Base-by-base conservation (phyloP, 1,140 invertebrate genomes). In the Eriocheir sinensis region DNA sequence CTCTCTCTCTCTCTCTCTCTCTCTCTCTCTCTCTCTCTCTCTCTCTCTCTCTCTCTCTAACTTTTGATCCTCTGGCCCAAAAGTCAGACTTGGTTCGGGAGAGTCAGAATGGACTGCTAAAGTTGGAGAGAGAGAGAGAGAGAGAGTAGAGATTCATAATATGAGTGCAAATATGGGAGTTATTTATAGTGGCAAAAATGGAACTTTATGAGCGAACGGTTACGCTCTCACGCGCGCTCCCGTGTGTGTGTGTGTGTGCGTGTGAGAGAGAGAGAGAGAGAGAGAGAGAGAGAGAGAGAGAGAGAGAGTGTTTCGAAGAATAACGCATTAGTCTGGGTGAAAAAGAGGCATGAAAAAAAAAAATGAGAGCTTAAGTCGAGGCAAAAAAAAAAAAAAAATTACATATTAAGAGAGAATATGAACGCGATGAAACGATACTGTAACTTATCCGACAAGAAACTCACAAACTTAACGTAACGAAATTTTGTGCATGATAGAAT, bases 21-120 rank as follows among this genome's bases (percentile, higher is more conserved):
- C 60, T 72, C 60, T 72, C 60, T 72, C 60, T 72, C 60, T 72
- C 60, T 72, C 60, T 72, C 60, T 72, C 60, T 72, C 60, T n/a
- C 60, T 72, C 60, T 72, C 27, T 72, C 60, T 72, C 27, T 72
- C 27, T 72, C 60, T n/a, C 27, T 72, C 21, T 72, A 72, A 72
- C 60, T n/a, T 72, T 72, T 72, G 60, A 72, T 72, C 60, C 60
- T 72, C n/a, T 72, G 27, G 60, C 21, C 60, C 60, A 72, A 72
- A 72, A 72, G 60, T 72, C 21, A 72, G 60, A 72, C 60, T 72
- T 72, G 60, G 60, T 72, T 72, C 27, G 60, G 60, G 60, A 72
- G n/a, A 72, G 60, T 72, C 60, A 72, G 27, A 72, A 72, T 72
- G 60, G 60, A 72, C 60, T 27, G 60, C 60, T 72, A 21, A 72